Evolutionary conservation across 2,113 vertebrate species (phyloP).

Genomic region (Prietella phreatophila): DNA sequence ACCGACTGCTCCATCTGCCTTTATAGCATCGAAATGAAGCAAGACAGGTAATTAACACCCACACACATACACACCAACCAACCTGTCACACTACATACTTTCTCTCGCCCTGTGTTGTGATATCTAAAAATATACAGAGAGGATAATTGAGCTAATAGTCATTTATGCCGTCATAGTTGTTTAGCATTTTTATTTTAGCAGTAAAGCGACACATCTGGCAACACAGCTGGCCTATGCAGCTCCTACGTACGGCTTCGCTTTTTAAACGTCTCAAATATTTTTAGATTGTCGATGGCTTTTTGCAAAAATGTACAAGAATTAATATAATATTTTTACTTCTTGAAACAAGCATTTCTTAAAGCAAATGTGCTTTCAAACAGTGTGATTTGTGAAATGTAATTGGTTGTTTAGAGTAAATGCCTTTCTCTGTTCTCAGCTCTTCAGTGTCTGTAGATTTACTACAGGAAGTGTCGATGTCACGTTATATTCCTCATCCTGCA

Average conservation of each 20-base stretch:
- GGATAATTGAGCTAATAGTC: neutral
- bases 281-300: neutral
- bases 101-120: neutral
- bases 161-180: neutral
- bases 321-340: neutral
- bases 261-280: neutral
- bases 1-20: conserved; percentile 96
- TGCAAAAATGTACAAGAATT: neutral
- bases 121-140: neutral
- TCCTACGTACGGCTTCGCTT: neutral
- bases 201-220: neutral
- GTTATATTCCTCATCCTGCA: conserved; percentile 95
- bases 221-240: neutral
- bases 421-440: conserved; percentile 60
- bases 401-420: too few relatives aligned
- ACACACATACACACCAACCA: neutral
- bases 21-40: conserved; percentile 88
- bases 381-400: neutral
- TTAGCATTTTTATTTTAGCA: neutral
- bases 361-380: neutral
- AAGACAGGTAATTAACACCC: conserved; percentile 78
- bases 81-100: neutral
- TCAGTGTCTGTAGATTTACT: conserved; percentile 86
- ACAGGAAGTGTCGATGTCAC: conserved; percentile 97
- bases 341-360: neutral